A percentile compares a stretch with the other conserved stretches of the same genome.
Evolutionary conservation across 2,797 vertebrate species (phyloP).

Genomic region (Numenius phaeopus): DNA sequence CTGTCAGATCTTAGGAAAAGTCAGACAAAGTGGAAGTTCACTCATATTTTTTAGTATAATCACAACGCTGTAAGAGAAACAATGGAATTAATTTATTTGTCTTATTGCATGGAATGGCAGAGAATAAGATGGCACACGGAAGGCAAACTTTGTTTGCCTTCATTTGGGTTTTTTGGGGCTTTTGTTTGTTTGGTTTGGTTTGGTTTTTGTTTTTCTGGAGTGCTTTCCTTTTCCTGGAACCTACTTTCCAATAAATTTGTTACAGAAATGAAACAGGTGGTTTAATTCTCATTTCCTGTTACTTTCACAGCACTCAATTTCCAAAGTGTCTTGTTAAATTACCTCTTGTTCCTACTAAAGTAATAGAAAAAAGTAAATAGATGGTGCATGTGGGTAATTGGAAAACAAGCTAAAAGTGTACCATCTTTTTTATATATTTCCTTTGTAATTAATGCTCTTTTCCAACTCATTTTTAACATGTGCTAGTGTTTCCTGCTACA

Average conservation of each 20-base stretch:
- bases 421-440: neutral
- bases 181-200: too few relatives aligned
- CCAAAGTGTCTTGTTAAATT: neutral
- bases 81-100: neutral
- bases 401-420: neutral
- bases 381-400: rapidly evolving
- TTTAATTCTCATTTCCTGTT: neutral
- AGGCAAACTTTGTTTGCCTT: neutral
- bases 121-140: neutral
- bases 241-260: neutral
- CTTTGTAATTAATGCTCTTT: neutral
- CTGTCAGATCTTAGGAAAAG: conserved; percentile 21
- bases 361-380: neutral
- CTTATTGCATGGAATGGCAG: neutral
- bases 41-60: neutral
- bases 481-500: neutral
- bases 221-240: neutral
- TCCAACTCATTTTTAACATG: neutral
- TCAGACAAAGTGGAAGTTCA: neutral
- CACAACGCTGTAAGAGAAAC: neutral
- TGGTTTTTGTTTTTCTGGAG: neutral
- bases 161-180: too few relatives aligned
- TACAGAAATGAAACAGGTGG: neutral
- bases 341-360: neutral
- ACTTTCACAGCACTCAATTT: neutral